Percentiles rank a stretch among this genome's conserved stretches.
These are phyloP conservation scores for Darwinula stevensoni DNA, from an alignment of 2,888 invertebrate species.

Conservation along the genomic window DNA sequence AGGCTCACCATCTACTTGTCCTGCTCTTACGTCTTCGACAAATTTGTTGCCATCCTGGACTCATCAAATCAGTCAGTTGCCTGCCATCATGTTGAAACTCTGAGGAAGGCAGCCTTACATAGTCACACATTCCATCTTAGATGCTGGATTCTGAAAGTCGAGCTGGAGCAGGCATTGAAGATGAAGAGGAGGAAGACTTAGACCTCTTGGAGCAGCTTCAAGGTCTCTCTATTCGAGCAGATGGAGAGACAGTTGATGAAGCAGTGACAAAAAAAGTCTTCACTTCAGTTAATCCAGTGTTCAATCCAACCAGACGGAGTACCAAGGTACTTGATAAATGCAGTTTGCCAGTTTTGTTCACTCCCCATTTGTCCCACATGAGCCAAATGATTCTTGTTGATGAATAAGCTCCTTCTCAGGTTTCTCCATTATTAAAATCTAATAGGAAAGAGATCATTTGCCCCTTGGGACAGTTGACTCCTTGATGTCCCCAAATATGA, in stretches of 20 bases:
- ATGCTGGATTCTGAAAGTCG: constrained; percentile 22
- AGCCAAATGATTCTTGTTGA: too few species aligned
- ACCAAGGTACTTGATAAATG: constrained; percentile 23
- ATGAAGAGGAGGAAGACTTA: constrained; percentile 19
- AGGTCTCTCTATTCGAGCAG: constrained; percentile 17
- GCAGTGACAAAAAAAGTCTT: constrained; percentile 28
- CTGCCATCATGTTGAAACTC: too few species aligned
- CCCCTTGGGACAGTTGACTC: too few species aligned
- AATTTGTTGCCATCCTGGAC: constrained; percentile 58
- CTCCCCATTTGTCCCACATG: too few species aligned
- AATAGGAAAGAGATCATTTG: too few species aligned
- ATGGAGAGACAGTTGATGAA: constrained; percentile 19
- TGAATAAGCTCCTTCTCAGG: too few species aligned
- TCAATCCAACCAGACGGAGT: constrained; percentile 25
- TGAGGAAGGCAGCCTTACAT: too few species aligned
- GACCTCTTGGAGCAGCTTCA: constrained; percentile 32
- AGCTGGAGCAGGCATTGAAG: constrained; percentile 17
- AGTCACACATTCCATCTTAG: too few species aligned
- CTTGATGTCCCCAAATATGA: too few species aligned
- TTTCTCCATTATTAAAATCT: too few species aligned
- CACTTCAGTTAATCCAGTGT: constrained; percentile 37
- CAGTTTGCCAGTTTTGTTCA: too few species aligned
- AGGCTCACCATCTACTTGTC: too few species aligned
- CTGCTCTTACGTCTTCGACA: constrained; percentile 56
- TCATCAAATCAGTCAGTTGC: constrained; percentile 22